These are phyloP conservation scores for Xenops minutus DNA, from an alignment of 2,797 vertebrate genomes.

Conservation along the genomic window DNA sequence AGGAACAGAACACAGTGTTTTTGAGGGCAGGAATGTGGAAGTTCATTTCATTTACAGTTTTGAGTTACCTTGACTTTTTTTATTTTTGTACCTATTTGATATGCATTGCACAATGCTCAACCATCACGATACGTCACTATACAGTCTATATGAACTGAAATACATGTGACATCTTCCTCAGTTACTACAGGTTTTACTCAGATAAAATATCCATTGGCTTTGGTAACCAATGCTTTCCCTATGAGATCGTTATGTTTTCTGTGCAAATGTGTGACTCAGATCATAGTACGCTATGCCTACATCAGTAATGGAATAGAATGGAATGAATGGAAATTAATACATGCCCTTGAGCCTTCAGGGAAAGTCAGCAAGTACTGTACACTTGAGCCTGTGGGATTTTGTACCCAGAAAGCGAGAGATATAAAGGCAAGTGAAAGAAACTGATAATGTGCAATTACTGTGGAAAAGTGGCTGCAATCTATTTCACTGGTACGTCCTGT, in stretches of 20 bases:
- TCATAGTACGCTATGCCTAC: neutral
- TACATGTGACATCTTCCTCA: neutral
- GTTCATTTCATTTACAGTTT: neutral
- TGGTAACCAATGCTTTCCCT: neutral
- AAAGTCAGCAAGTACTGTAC: neutral
- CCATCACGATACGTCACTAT: neutral
- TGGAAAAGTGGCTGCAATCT: neutral
- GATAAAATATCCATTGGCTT: neutral
- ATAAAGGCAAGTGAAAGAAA: neutral
- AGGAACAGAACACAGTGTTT: neutral
- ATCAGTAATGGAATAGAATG: neutral
- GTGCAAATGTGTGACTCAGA: accelerated
- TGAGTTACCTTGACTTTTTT: neutral
- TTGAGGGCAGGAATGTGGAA: neutral
- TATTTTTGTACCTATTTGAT: neutral
- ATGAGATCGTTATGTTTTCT: neutral
- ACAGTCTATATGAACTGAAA: neutral
- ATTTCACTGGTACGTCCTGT: neutral
- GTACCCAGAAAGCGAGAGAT: neutral
- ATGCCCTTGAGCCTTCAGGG: neutral
- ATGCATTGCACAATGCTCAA: neutral
- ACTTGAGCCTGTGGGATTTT: neutral
- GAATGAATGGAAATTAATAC: neutral
- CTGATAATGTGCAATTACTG: neutral
- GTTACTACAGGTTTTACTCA: neutral